phyloP scores from a whole-genome alignment of 2,888 invertebrate genomes.

The Acrobasis repandana region DNA sequence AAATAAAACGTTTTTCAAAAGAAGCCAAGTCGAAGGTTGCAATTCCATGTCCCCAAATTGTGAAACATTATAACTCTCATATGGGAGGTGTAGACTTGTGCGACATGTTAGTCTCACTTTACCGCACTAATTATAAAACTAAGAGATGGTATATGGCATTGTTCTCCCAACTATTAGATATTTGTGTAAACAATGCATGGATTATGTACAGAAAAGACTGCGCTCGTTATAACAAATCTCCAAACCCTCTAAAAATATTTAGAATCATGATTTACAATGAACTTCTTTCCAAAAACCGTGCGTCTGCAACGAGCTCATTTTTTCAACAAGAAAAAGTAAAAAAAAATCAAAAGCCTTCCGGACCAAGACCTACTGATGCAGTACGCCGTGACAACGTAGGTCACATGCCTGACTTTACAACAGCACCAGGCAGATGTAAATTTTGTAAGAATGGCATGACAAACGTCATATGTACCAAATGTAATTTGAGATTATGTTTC shows the following conservation, averaged over 20 bases:
- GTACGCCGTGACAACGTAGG: conserved; percentile 8
- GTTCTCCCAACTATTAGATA: conserved; percentile 18
- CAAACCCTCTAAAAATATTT: conserved; percentile 4
- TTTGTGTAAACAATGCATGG: conserved; percentile 23
- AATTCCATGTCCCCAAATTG: conserved; percentile 24
- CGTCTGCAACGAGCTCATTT: background rate
- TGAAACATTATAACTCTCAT: conserved; percentile 23
- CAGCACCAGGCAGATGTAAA: conserved; percentile 22
- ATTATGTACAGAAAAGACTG: conserved; percentile 15
- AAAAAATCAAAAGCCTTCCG: conserved; percentile 11
- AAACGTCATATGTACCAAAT: conserved; percentile 21
- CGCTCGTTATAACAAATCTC: conserved; percentile 13
- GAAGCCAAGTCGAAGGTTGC: conserved; percentile 17
- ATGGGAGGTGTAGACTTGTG: conserved; percentile 26
- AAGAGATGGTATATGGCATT: conserved; percentile 21
- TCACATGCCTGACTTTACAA: conserved; percentile 20
- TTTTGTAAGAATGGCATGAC: conserved; percentile 21
- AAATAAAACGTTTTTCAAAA: conserved; percentile 22
- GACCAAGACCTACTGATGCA: conserved; percentile 12
- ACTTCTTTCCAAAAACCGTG: background rate
- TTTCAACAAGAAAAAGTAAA: conserved; percentile 9
- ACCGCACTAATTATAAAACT: conserved; percentile 18
- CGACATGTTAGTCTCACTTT: conserved; percentile 25
- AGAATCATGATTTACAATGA: conserved; percentile 1
- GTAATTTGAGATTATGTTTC: conserved; percentile 23